Percentiles rank a stretch among this genome's conserved stretches.
Evolutionary conservation across 92 coral and sea anemone species (phyloP).

Genomic region (Ricordea florida): DNA sequence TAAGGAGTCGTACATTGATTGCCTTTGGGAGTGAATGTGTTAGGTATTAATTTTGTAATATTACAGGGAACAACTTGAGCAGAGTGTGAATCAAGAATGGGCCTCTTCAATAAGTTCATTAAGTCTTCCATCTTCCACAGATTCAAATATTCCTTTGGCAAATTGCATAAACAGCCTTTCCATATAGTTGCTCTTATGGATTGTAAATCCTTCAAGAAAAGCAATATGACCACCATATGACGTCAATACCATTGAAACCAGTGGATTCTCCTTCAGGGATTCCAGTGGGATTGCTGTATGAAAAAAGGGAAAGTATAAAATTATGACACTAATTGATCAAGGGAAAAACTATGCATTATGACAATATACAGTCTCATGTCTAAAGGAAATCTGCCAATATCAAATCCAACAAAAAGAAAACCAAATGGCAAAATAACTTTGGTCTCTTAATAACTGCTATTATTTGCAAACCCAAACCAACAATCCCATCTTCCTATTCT

Average conservation of each 20-base stretch:
- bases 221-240: slow-evolving; percentile 89
- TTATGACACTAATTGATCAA: too few species aligned
- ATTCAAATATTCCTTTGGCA: slow-evolving; percentile 69
- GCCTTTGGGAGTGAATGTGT: too few species aligned
- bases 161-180: slow-evolving; percentile 80
- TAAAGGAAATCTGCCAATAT: too few species aligned
- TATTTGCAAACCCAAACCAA: too few species aligned
- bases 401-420: too few species aligned
- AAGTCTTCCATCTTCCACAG: slow-evolving; percentile 48
- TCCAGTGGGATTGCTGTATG: slow-evolving; percentile 77
- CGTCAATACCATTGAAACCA: slow-evolving; percentile 74
- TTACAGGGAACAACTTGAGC: too few species aligned
- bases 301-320: not conserved
- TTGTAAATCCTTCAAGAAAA: slow-evolving; percentile 73
- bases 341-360: too few species aligned
- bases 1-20: too few species aligned
- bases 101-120: slow-evolving; percentile 6
- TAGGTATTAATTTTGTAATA: not conserved
- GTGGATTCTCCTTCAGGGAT: slow-evolving; percentile 70
- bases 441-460: too few species aligned
- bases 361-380: too few species aligned
- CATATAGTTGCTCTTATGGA: slow-evolving; percentile 67
- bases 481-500: too few species aligned
- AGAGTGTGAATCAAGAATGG: not conserved
- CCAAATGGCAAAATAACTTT: too few species aligned